A percentile compares a stretch with the other conserved stretches of the same genome.
Evolutionary conservation across 2,113 vertebrate genomes (phyloP).

Genomic region (Bubo bubo): DNA sequence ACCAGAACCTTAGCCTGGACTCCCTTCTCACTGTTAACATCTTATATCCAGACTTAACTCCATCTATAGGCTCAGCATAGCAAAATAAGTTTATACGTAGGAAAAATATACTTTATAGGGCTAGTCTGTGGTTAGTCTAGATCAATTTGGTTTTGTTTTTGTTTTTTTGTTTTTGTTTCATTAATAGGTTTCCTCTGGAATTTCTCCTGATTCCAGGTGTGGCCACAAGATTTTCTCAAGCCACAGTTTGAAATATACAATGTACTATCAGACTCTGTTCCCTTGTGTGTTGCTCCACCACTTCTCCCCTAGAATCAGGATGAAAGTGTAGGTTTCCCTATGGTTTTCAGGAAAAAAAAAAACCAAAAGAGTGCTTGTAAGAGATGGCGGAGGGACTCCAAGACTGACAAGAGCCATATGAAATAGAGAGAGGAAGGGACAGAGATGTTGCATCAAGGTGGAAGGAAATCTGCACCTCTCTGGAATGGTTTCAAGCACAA

Average conservation of each 20-base stretch:
- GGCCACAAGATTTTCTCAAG: not conserved
- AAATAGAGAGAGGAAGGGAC: not conserved
- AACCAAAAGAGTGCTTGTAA: fast-evolving
- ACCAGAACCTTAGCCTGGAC: not conserved
- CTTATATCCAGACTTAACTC: not conserved
- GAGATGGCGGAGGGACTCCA: not conserved
- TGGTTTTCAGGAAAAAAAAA: not conserved
- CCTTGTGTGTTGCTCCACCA: not conserved
- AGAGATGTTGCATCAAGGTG: fast-evolving
- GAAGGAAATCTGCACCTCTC: not conserved
- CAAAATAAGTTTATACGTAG: not conserved
- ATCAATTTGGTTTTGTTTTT: not conserved
- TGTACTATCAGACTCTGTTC: not conserved
- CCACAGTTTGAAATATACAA: not conserved
- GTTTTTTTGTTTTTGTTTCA: not conserved
- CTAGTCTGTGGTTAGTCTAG: not conserved
- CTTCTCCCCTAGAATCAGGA: not conserved
- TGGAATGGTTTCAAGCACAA: not conserved
- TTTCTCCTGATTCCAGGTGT: not conserved
- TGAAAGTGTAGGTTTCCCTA: not conserved
- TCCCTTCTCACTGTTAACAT: not conserved
- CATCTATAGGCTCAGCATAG: not conserved
- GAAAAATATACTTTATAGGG: not conserved
- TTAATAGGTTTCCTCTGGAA: not conserved
- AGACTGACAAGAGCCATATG: not conserved